A percentile compares a stretch with the other conserved stretches of the same genome.
These are phyloP conservation scores for Chelmon rostratus DNA, from an alignment of 2,797 vertebrate species.

Conservation along the genomic window DNA sequence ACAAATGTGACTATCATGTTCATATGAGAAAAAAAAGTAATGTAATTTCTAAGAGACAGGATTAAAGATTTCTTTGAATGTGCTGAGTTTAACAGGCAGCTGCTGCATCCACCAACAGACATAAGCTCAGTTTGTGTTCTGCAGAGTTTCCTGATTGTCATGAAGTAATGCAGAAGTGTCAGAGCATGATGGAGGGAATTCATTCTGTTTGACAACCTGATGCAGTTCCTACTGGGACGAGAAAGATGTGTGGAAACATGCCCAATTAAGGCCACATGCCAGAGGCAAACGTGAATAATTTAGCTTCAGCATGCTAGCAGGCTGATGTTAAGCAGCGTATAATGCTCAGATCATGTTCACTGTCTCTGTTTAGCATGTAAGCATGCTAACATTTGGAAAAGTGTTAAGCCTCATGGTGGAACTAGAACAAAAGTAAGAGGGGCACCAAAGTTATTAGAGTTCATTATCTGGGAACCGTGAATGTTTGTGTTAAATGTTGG, in stretches of 20 bases:
- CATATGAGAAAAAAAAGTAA: not conserved
- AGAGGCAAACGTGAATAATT: not conserved
- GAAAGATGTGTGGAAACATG: slow-evolving; percentile 18
- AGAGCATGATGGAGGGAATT: not conserved
- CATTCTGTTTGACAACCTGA: not conserved
- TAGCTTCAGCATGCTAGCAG: not conserved
- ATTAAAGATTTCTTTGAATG: not conserved
- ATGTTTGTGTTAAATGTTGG: not conserved
- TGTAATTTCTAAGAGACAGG: no score
- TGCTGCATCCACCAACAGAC: not conserved
- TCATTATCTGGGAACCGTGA: not conserved
- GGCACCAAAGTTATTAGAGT: not conserved
- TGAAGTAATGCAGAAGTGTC: slow-evolving; percentile 22
- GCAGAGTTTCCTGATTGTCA: not conserved
- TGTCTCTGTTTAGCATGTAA: no score
- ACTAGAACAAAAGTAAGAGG: not conserved
- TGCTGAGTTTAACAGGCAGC: not conserved
- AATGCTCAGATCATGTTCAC: no score
- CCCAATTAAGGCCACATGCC: not conserved
- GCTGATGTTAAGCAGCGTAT: not conserved
- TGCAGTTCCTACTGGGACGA: not conserved
- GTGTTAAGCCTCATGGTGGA: not conserved
- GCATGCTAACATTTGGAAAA: no score
- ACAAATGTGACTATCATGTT: not conserved
- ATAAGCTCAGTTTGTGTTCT: not conserved